phyloP scores from a whole-genome alignment of 1,140 invertebrate species.

The Lithobius niger region DNA sequence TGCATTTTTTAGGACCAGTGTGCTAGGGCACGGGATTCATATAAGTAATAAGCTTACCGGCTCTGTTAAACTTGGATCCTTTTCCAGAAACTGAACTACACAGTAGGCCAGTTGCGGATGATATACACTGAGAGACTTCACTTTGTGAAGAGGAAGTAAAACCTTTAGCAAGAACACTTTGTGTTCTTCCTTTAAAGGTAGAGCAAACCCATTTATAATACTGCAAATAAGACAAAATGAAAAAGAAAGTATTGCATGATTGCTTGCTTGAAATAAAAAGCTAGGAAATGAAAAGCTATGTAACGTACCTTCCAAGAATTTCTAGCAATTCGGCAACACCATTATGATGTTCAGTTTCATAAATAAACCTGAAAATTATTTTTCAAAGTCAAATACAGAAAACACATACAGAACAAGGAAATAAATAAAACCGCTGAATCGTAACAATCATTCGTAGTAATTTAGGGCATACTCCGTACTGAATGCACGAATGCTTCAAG shows the following conservation, averaged over 20 bases:
- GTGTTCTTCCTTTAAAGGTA: slow-evolving; percentile 88
- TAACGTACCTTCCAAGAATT: slow-evolving; percentile 82
- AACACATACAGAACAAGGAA: too few species aligned
- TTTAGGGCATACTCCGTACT: too few species aligned
- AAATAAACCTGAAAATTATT: slow-evolving; percentile 82
- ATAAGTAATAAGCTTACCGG: too few species aligned
- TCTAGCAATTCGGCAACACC: slow-evolving; percentile 95
- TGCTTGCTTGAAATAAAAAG: not conserved
- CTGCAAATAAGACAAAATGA: slow-evolving; percentile 37
- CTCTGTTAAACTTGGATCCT: slow-evolving; percentile 83
- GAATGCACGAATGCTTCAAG: too few species aligned
- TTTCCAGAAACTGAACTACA: slow-evolving; percentile 94
- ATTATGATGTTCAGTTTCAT: slow-evolving; percentile 98
- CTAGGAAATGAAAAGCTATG: not conserved
- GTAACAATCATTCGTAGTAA: too few species aligned
- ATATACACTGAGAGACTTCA: slow-evolving; percentile 87
- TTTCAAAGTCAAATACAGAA: too few species aligned
- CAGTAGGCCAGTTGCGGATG: slow-evolving; percentile 96
- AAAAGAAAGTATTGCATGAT: not conserved
- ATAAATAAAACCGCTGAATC: too few species aligned
- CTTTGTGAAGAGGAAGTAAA: slow-evolving; percentile 85
- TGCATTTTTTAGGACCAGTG: too few species aligned
- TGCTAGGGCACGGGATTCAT: too few species aligned
- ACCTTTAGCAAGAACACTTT: slow-evolving; percentile 85
- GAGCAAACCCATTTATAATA: slow-evolving; percentile 93